Evolutionary conservation across 2,113 vertebrate species (phyloP), one percentile per base, ranked within the genome.

Genomic region (Nibea albiflora): DNA sequence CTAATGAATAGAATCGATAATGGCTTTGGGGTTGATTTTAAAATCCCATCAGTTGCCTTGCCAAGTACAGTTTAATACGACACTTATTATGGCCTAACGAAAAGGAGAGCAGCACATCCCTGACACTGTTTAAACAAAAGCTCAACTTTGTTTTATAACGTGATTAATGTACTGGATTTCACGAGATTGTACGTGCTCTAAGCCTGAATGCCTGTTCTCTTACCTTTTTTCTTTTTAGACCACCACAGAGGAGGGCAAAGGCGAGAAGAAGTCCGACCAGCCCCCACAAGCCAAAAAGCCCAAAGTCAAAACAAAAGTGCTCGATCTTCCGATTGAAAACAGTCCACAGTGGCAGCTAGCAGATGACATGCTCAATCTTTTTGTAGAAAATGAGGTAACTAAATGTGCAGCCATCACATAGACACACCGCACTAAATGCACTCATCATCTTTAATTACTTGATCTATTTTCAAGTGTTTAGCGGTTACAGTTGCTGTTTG

Each of bases 261-360:
- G 97, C 42, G 95, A 95, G 85, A 99, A 99, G 93, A 98, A 98
- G 67, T 95, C 94, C 20, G 98, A 99, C 94, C 97, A 98, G 7
- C 98, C 98, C 0, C 98, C 98, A 77, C 97, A 98, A 90, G 97
- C 97, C 81, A 99, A 99, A 95, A 99, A 99, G 89, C 96, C 97
- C 15, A 99, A 99, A 96, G 97, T 99, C 11, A 99, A 99, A 93
- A 99, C 97, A 14, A 99, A 96, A 64, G 96, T 97, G 0, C 91
- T 98, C 86, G 98, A 99, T 52, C 95, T 99, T 85, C 97, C 98
- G 0, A 96, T 99, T 20, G 98, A 99, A 86, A 98, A 97, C 86
- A 97, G 96, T 84, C 94, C 98, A 24, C 94, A 98, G 83, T 98
- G 97, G 97, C 97, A 99, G 91, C 95, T 99, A 65, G 97, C 97